Conservation (phyloP, 2,797 vertebrate species). For the Thamnophis elegans region DNA sequence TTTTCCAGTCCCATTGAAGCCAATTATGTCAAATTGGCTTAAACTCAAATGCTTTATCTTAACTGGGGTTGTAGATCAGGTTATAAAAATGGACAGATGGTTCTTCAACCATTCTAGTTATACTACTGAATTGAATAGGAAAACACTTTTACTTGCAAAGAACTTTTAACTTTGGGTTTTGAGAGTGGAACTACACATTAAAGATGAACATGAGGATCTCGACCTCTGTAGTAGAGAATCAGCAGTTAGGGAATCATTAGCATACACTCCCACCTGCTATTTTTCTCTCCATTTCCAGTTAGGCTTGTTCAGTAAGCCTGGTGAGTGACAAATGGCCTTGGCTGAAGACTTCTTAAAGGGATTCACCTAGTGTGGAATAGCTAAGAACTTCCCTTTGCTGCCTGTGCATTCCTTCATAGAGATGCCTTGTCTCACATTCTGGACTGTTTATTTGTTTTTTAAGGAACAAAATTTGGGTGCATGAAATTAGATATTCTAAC, state of each 20-base stretch:
- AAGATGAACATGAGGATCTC: background rate
- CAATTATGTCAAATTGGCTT: slow-evolving; percentile 16
- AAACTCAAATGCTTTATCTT: slow-evolving; percentile 7
- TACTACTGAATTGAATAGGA: background rate
- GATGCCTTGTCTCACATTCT: background rate
- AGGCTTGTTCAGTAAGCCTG: background rate
- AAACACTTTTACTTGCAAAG: background rate
- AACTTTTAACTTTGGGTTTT: background rate
- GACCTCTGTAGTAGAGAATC: background rate
- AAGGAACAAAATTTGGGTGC: background rate
- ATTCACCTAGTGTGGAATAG: background rate
- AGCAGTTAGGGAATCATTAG: background rate
- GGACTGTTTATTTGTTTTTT: background rate
- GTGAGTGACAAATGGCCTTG: background rate
- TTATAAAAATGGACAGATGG: slow-evolving; percentile 17
- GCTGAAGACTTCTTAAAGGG: background rate
- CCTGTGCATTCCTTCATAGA: background rate
- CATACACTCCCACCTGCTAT: background rate
- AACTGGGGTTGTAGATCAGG: slow-evolving; percentile 12
- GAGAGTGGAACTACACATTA: background rate
- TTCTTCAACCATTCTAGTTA: background rate
- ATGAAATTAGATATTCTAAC: background rate
- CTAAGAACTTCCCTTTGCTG: background rate
- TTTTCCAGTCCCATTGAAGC: slow-evolving; percentile 6
- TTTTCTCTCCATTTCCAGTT: background rate